These are phyloP conservation scores for Leptonema lineaticorne DNA, from an alignment of 1,140 invertebrate genomes.

Conservation along the genomic window DNA sequence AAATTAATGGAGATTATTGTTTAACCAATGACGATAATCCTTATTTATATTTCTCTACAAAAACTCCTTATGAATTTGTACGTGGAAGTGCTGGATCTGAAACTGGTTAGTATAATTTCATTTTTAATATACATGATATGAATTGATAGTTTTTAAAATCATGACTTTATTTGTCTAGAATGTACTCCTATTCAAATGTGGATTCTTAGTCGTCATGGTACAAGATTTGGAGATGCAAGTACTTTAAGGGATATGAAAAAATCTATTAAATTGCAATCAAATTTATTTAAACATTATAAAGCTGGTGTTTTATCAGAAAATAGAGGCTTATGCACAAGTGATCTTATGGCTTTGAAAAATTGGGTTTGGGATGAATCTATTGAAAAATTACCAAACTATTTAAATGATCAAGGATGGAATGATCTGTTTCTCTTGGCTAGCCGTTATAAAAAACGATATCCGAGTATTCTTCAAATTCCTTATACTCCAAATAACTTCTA, in stretches of 20 bases:
- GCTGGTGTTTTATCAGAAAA: background rate
- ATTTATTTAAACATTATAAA: constrained; percentile 7
- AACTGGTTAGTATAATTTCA: constrained; percentile 10
- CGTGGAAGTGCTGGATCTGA: background rate
- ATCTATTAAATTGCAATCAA: background rate
- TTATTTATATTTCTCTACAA: constrained; percentile 8
- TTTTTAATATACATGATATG: background rate
- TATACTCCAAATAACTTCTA: constrained; percentile 11
- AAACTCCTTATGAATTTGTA: background rate
- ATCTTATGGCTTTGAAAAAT: constrained; percentile 12
- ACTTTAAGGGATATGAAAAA: background rate
- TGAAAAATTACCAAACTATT: background rate
- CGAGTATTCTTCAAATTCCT: background rate
- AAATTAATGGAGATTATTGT: constrained; percentile 19
- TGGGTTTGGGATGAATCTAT: constrained; percentile 12
- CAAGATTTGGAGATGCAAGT: background rate
- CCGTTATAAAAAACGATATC: constrained; percentile 9
- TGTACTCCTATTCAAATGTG: constrained; percentile 19
- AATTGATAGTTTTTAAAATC: background rate
- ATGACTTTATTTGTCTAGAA: background rate
- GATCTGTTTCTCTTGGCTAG: background rate
- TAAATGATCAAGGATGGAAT: constrained; percentile 16
- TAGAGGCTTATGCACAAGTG: background rate
- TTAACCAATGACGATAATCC: constrained; percentile 14
- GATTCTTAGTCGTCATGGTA: constrained; percentile 15